Percentiles rank a stretch among this genome's conserved stretches.
phyloP scores from a whole-genome alignment of 2,888 invertebrate genomes.

The Tetheella fluctuosa region DNA sequence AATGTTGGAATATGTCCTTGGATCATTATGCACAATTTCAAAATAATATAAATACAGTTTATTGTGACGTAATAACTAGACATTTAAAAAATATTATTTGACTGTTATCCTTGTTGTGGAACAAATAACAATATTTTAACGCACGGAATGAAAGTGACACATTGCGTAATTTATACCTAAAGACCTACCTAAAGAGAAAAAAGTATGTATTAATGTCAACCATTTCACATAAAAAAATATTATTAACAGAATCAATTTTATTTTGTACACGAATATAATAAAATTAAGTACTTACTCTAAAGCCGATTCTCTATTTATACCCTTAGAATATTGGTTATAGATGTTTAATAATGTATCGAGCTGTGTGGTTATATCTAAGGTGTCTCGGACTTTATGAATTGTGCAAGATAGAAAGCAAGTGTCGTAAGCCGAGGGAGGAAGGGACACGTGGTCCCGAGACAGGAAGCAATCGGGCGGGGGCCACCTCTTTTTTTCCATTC shows the following conservation, averaged over 20 bases:
- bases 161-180: neutral
- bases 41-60: neutral
- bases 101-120: neutral
- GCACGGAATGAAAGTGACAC: neutral
- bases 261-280: too few species aligned
- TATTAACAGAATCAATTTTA: too few species aligned
- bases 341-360: neutral
- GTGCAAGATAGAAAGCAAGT: neutral
- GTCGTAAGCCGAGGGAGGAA: slow-evolving; percentile 21
- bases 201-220: too few species aligned
- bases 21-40: too few species aligned
- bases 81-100: neutral
- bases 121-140: neutral
- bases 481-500: slow-evolving; percentile 61
- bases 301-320: too few species aligned
- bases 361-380: neutral
- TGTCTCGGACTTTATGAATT: neutral
- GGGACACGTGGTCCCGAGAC: slow-evolving; percentile 57
- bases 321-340: too few species aligned
- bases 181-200: neutral
- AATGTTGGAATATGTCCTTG: too few species aligned
- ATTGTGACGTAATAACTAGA: too few species aligned
- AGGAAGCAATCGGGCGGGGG: slow-evolving; percentile 64
- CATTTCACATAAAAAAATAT: neutral
- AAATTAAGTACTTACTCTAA: too few species aligned